Base-by-base conservation (phyloP, 2,888 invertebrate genomes). In the Eutolmus rufibarbis region DNA sequence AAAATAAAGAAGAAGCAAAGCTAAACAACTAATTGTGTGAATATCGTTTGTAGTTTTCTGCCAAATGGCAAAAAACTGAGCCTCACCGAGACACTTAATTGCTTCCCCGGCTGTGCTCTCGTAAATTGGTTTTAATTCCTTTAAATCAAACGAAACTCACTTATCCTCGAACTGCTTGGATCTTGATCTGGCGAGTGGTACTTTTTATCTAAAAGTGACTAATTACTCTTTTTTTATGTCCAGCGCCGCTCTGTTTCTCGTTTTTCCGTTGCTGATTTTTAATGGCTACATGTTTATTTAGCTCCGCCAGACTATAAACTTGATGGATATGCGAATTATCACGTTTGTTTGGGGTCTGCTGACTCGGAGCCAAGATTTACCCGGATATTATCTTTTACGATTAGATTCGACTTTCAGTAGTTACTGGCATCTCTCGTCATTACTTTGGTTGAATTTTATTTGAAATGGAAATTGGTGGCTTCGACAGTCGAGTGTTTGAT, bases 251-350 rank as follows among this genome's bases (percentile, higher is more conserved):
- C 57, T 66, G 66, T 23, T 66, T 66, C 19, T 66, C 66, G 28
- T 23, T 66, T 66, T 66, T 66, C 66, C 66, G 9, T 19, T 66
- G 66, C 66, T 66, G 66, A 66, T 66, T 66, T 66, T 66, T 66
- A 66, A 66, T 66, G 66, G 66, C 9, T 66, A 66, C 66, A 28
- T 66, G 66, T 66, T 66, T 66, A 66, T 66, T 66, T 66, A 28
- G 66, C 19, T 66, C 66, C 12, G 66, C 66, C 66, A 66, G 66
- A 23, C 66, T 66, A 78, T 78, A 43, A 78, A 78, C 23, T 23
- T 78, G 43, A 43, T 78, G 43, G 40, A 78, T 78, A 78, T 78
- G 78, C 23, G 43, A 78, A 78, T 78, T 78, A 78, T 78, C 78
- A 43, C 78, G 23, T 78, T 78, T 78, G 40, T 78, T 78, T 78